Evolutionary conservation across 1,140 invertebrate species (phyloP).

Genomic region (Wiebesia pumilae): DNA sequence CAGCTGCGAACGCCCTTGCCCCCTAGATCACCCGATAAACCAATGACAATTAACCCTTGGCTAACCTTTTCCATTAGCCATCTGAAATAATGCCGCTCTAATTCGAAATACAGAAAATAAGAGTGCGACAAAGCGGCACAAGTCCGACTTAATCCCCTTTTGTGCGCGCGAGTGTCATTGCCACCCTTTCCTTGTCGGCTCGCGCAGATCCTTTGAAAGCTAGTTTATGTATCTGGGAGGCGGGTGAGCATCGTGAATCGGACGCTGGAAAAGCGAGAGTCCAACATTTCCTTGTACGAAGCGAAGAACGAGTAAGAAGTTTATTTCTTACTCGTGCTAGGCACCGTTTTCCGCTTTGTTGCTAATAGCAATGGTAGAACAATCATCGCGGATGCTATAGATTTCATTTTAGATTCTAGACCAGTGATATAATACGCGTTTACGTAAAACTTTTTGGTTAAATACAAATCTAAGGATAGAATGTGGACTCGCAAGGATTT

Average conservation of each 20-base stretch:
- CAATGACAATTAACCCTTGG: slow-evolving; percentile 39
- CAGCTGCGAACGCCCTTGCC: slow-evolving; percentile 15
- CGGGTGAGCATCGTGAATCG: background rate
- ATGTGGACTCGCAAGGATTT: background rate
- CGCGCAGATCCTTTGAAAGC: slow-evolving; percentile 53
- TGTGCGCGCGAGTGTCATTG: background rate
- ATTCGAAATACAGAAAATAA: slow-evolving; percentile 10
- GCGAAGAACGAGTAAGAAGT: no score
- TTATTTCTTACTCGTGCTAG: no score
- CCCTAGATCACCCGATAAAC: background rate
- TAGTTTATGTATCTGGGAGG: slow-evolving; percentile 19
- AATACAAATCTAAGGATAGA: background rate
- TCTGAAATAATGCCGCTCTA: slow-evolving; percentile 32
- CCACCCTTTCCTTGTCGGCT: slow-evolving; percentile 25
- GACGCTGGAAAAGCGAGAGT: background rate
- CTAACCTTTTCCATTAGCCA: background rate
- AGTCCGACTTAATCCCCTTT: slow-evolving; percentile 49
- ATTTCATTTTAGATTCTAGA: background rate
- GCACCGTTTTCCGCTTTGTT: no score
- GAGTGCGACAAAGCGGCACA: background rate
- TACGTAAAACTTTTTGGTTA: background rate
- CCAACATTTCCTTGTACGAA: background rate
- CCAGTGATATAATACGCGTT: background rate
- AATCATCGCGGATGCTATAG: background rate
- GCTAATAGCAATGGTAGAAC: background rate